Evolutionary conservation across 1,140 invertebrate genomes (phyloP).

Genomic region (Drosophila azteca): DNA sequence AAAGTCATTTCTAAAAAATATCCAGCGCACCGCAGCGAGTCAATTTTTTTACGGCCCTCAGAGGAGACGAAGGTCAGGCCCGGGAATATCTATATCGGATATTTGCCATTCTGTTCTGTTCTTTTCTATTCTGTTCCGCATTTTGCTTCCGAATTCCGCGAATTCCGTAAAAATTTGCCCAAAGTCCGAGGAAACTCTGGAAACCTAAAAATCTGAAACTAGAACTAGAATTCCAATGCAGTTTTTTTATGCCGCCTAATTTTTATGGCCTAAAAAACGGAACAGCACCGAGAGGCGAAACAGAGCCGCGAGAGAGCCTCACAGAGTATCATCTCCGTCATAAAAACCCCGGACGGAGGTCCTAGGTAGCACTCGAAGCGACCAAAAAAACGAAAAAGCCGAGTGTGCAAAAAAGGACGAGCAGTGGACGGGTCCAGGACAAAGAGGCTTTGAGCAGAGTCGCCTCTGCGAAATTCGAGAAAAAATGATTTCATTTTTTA

Average conservation of each 20-base stretch:
- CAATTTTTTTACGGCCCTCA: conserved; percentile 65
- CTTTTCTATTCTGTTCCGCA: no score
- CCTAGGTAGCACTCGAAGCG: conserved; percentile 14
- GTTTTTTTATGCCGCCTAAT: conserved; percentile 80
- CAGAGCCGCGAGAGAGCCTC: conserved; percentile 13
- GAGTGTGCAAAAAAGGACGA: conserved; percentile 35
- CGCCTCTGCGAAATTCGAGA: conserved; percentile 60
- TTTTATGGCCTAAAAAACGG: conserved; percentile 81
- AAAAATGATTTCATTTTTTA: conserved; percentile 84
- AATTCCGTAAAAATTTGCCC: conserved; percentile 34
- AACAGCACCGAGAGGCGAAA: conserved; percentile 54
- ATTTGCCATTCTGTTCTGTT: conserved; percentile 42
- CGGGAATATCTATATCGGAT: background rate
- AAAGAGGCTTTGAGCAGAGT: conserved; percentile 22
- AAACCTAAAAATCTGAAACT: conserved; percentile 82
- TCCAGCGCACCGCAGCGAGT: conserved; percentile 73
- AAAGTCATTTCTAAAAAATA: conserved; percentile 71
- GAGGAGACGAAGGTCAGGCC: conserved; percentile 51
- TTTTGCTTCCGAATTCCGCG: conserved; percentile 69
- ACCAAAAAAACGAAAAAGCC: conserved; percentile 1
- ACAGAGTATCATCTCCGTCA: conserved; percentile 60
- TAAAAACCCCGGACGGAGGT: conserved; percentile 63
- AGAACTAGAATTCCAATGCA: conserved; percentile 83
- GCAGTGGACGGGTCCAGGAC: conserved; percentile 27
- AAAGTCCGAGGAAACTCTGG: conserved; percentile 50